Percentiles rank a stretch among this genome's conserved stretches.
phyloP scores from a whole-genome alignment of 2,888 invertebrate species.

The Sinodicranocentrus sp. region DNA sequence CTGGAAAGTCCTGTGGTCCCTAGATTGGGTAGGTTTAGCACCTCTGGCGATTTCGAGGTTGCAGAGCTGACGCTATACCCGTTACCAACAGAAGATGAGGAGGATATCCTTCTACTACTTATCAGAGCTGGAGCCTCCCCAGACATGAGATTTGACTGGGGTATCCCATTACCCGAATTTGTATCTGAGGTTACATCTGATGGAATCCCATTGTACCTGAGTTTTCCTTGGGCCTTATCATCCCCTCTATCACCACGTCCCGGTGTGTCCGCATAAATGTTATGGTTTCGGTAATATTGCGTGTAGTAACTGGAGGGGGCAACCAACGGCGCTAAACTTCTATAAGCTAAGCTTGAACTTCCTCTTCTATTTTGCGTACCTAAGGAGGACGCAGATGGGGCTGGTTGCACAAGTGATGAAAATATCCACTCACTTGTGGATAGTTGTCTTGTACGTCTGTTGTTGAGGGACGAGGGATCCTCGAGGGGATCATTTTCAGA shows the following conservation, averaged over 20 bases:
- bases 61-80: not conserved
- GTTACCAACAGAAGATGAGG: constrained; percentile 4
- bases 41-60: constrained; percentile 22
- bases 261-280: constrained; percentile 42
- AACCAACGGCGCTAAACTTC: constrained; percentile 41
- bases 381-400: not conserved
- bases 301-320: constrained; percentile 42
- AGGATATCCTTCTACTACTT: constrained; percentile 12
- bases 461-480: constrained; percentile 15
- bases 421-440: constrained; percentile 58
- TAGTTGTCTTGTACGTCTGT: constrained; percentile 28
- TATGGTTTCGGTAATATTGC: constrained; percentile 59
- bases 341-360: constrained; percentile 32
- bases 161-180: too few relatives aligned
- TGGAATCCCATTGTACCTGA: constrained; percentile 8
- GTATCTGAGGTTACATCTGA: too few relatives aligned
- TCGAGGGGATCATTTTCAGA: constrained; percentile 37
- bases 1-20: constrained; percentile 56
- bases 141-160: not conserved
- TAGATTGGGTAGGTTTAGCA: not conserved
- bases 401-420: constrained; percentile 39
- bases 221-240: not conserved
- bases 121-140: not conserved
- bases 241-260: constrained; percentile 18
- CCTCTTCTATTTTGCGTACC: constrained; percentile 19